These are phyloP conservation scores for Gisinianus flammeolus DNA, from an alignment of 2,888 invertebrate genomes.

Conservation along the genomic window DNA sequence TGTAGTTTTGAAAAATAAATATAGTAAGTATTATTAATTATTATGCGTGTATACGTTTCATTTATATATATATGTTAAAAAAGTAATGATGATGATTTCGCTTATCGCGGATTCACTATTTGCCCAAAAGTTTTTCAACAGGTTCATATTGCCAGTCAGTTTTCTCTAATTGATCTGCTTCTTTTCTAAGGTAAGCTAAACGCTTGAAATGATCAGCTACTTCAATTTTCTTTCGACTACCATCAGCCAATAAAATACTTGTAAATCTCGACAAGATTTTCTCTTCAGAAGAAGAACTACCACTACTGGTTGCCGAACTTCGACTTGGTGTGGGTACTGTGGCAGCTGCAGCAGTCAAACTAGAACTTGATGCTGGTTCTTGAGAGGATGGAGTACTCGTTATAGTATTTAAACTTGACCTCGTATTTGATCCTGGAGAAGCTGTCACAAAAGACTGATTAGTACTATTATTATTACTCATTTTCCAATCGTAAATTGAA, in stretches of 20 bases:
- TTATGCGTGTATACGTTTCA: neutral
- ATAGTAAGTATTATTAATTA: neutral
- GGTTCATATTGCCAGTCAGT: slow-evolving; percentile 58
- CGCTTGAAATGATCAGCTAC: slow-evolving; percentile 52
- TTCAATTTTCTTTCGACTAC: slow-evolving; percentile 47
- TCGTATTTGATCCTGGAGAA: neutral
- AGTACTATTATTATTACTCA: neutral
- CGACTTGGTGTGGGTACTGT: neutral
- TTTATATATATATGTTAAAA: neutral
- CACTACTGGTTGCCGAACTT: neutral
- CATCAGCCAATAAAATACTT: slow-evolving; percentile 50
- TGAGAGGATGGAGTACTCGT: neutral
- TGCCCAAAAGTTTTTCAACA: slow-evolving; percentile 55
- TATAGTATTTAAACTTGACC: neutral
- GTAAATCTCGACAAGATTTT: slow-evolving; percentile 49
- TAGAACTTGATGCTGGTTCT: slow-evolving; percentile 7
- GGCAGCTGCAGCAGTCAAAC: neutral
- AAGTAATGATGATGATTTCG: no score
- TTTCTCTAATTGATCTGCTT: slow-evolving; percentile 56
- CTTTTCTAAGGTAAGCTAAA: slow-evolving; percentile 49
- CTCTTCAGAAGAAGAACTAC: slow-evolving; percentile 44
- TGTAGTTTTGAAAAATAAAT: neutral
- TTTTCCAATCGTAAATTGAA: neutral
- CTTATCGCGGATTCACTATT: slow-evolving; percentile 34
- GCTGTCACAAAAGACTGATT: neutral